Evolutionary conservation across 2,888 invertebrate species (phyloP).

Genomic region (Tiliacea aurago): DNA sequence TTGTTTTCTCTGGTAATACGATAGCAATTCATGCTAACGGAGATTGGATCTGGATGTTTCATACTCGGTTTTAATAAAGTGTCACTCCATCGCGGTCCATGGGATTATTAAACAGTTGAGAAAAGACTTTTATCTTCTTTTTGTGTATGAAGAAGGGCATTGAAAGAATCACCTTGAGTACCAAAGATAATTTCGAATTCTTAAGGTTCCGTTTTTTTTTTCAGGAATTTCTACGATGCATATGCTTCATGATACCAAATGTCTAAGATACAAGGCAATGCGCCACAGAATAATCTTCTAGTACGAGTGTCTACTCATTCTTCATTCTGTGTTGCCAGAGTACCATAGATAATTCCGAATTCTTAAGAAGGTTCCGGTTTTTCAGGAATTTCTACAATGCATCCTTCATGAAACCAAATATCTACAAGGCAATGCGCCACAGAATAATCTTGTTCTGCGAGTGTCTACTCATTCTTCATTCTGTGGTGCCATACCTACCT

Average conservation of each 20-base stretch:
- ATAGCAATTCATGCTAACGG: slow-evolving; percentile 18
- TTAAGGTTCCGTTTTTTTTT: background rate
- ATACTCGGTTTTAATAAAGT: background rate
- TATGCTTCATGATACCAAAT: background rate
- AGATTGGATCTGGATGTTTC: background rate
- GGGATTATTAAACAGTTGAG: background rate
- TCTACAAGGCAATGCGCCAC: background rate
- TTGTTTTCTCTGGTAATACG: slow-evolving; percentile 44
- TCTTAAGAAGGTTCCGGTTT: too few species aligned
- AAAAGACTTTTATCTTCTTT: background rate
- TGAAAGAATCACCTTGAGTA: too few species aligned
- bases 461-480: too few species aligned
- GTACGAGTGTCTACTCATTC: background rate
- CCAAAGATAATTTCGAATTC: background rate
- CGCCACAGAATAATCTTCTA: too few species aligned
- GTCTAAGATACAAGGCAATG: background rate
- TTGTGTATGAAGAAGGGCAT: background rate
- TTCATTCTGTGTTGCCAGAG: too few species aligned
- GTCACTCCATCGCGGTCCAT: too few species aligned
- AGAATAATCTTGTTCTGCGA: too few species aligned
- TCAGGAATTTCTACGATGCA: background rate
- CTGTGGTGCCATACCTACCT: too few species aligned
- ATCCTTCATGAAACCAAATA: background rate
- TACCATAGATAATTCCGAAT: too few species aligned
- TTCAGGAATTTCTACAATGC: background rate